Percentiles rank a stretch among this genome's conserved stretches.
Evolutionary conservation across 2,113 vertebrate genomes (phyloP).

Genomic region (Sigmodon hispidus): DNA sequence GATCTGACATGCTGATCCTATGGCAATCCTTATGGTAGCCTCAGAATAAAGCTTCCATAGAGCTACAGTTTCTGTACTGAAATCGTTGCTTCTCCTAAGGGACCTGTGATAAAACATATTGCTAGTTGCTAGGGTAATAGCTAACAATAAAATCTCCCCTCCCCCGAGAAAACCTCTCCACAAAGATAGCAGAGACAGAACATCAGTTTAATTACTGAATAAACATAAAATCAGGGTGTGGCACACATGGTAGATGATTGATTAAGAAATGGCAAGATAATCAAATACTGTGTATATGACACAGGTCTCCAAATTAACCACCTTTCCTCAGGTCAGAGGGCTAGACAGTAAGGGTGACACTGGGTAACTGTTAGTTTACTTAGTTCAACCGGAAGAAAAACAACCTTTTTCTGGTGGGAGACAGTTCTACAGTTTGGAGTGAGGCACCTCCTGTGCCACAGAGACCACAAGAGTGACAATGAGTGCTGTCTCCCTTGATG

Average conservation of each 20-base stretch:
- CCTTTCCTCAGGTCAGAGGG: neutral
- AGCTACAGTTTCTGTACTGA: neutral
- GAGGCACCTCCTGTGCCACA: neutral
- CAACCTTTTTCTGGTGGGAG: neutral
- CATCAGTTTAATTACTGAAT: neutral
- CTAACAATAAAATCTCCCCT: neutral
- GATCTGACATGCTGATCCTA: accelerated
- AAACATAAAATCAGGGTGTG: neutral
- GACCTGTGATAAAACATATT: neutral
- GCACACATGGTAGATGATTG: neutral
- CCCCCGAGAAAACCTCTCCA: neutral
- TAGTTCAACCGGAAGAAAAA: neutral
- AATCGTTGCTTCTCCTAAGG: neutral
- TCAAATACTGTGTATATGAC: neutral
- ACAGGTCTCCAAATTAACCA: neutral
- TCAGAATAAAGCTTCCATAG: neutral
- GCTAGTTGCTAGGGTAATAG: neutral
- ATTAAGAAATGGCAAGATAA: neutral
- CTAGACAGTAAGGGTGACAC: neutral
- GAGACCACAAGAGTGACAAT: neutral
- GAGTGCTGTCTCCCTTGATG: neutral
- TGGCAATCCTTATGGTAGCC: neutral
- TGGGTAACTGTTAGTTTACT: neutral
- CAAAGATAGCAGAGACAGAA: neutral
- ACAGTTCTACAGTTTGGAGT: neutral